A percentile compares a stretch with the other conserved stretches of the same genome.
Conservation (phyloP, 2,888 invertebrate species). For the Sinodicranocentrus sp. region DNA sequence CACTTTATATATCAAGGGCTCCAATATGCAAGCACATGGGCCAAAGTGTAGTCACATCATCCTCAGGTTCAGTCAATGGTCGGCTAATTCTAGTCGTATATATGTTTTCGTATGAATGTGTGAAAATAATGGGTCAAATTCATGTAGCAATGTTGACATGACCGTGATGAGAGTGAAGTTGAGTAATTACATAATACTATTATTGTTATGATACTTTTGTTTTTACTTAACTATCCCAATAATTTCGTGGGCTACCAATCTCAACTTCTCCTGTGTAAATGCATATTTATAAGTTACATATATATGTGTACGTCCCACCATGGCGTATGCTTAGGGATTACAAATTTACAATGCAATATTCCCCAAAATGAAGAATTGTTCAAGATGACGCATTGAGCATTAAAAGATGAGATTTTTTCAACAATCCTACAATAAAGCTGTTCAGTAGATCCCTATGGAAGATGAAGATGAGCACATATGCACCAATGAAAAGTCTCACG, state of each 20-base stretch:
- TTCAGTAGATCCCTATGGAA: constrained; percentile 31
- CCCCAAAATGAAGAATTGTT: constrained; percentile 7
- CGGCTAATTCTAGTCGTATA: neutral
- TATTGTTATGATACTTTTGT: constrained; percentile 64
- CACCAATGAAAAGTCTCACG: constrained; percentile 26
- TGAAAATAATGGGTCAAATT: constrained; percentile 65
- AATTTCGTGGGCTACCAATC: constrained; percentile 44
- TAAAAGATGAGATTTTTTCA: neutral
- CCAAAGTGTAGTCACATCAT: neutral
- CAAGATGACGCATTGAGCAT: neutral
- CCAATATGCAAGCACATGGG: constrained; percentile 7
- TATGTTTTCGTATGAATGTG: constrained; percentile 49
- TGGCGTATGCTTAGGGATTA: neutral
- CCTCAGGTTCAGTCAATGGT: neutral
- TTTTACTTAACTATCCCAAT: constrained; percentile 62
- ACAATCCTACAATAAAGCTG: neutral
- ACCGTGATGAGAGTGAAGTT: constrained; percentile 63
- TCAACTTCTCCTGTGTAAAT: constrained; percentile 2
- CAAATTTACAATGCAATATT: neutral
- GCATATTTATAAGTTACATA: constrained; percentile 41
- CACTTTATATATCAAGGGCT: constrained; percentile 55
- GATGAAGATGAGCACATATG: constrained; percentile 28
- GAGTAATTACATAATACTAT: constrained; percentile 64
- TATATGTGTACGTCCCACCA: neutral
- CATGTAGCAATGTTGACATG: constrained; percentile 66